Conservation (phyloP, 2,113 vertebrate genomes). For the Atlantisia rogersi region DNA sequence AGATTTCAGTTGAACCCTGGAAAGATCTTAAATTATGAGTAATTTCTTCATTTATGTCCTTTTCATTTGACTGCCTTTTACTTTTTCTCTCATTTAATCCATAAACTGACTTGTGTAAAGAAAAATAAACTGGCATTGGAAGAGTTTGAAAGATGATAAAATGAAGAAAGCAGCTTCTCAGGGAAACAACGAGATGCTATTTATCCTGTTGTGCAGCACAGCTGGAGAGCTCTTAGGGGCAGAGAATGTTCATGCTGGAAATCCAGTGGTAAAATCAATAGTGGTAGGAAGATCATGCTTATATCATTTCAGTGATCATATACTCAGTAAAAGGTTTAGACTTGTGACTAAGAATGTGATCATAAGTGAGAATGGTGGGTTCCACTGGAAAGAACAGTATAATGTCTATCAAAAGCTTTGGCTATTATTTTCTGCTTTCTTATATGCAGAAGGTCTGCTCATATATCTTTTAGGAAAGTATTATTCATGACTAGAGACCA, state of each 20-base stretch:
- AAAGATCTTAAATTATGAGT: not conserved
- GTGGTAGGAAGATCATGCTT: not conserved
- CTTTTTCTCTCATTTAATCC: not conserved
- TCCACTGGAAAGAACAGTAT: not conserved
- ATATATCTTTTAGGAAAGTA: not conserved
- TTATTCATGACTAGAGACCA: not conserved
- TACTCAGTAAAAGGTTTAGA: not conserved
- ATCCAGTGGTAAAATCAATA: not conserved
- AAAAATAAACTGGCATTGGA: not conserved
- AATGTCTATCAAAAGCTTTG: not conserved
- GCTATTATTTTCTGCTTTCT: not conserved
- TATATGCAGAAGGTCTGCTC: not conserved
- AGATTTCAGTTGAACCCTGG: not conserved
- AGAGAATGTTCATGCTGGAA: not conserved
- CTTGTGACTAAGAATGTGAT: not conserved
- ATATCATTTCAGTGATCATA: not conserved
- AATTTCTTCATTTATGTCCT: not conserved
- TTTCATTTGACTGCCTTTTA: not conserved
- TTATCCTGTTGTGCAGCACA: not conserved
- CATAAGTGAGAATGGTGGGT: not conserved
- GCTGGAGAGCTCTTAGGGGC: not conserved
- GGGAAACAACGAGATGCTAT: not conserved
- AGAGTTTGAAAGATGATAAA: not conserved
- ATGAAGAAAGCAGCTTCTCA: not conserved
- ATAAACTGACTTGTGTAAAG: not conserved